A percentile compares a stretch with the other conserved stretches of the same genome.
These are phyloP conservation scores for Tenualosa thibaudeaui DNA, from an alignment of 2,797 vertebrate species.

Conservation along the genomic window DNA sequence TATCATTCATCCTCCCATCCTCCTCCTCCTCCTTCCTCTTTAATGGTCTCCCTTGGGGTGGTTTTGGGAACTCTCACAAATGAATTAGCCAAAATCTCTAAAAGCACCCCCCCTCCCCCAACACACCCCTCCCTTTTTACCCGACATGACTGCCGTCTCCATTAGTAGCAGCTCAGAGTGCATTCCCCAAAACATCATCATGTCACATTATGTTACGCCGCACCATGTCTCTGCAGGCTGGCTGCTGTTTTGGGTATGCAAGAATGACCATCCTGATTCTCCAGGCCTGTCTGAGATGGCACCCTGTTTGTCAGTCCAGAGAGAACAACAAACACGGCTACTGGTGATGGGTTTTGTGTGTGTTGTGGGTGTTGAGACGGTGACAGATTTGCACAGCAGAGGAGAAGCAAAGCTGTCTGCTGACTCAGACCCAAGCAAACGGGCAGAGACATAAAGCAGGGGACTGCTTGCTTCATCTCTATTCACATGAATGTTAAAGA, in stretches of 20 bases:
- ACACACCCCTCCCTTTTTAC: not conserved
- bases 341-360: not conserved
- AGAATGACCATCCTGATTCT: not conserved
- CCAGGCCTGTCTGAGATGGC: not conserved
- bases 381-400: conserved; percentile 5
- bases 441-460: not conserved
- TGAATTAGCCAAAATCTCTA: too few relatives aligned
- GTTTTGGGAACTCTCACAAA: too few relatives aligned
- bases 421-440: not conserved
- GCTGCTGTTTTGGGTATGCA: not conserved
- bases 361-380: not conserved
- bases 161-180: not conserved
- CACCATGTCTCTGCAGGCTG: not conserved
- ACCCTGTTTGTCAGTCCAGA: too few relatives aligned
- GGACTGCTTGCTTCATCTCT: too few relatives aligned
- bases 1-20: too few relatives aligned
- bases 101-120: too few relatives aligned
- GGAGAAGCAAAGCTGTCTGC: not conserved
- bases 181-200: not conserved
- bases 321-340: not conserved
- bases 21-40: too few relatives aligned
- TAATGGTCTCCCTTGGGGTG: too few relatives aligned
- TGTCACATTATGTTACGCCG: not conserved
- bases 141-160: not conserved
- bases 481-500: too few relatives aligned